Percentiles rank a stretch among this genome's conserved stretches.
Conservation (phyloP, 2,888 invertebrate genomes). For the Meteorus colon region DNA sequence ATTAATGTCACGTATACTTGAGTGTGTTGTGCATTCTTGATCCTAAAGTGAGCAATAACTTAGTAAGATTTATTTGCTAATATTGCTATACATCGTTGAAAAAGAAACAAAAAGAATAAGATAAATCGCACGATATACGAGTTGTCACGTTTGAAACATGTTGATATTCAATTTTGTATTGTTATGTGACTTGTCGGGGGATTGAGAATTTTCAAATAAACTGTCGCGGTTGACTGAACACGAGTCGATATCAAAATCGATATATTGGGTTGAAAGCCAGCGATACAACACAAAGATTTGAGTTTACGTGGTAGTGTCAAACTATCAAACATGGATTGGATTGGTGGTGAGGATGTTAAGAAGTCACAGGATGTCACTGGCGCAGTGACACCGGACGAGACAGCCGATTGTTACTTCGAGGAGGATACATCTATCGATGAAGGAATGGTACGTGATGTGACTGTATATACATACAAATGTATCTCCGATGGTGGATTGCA, state of each 20-base stretch:
- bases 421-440: slow-evolving; percentile 69
- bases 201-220: background rate
- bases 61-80: background rate
- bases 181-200: background rate
- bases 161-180: slow-evolving; percentile 14
- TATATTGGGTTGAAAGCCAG: background rate
- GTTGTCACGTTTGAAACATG: background rate
- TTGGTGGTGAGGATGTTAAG: slow-evolving; percentile 62
- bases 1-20: slow-evolving; percentile 9
- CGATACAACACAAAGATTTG: background rate
- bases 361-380: slow-evolving; percentile 60
- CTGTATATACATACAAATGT: slow-evolving; percentile 16
- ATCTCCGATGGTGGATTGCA: background rate
- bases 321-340: slow-evolving; percentile 64
- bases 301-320: background rate
- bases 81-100: background rate
- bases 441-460: slow-evolving; percentile 68
- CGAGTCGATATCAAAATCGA: background rate
- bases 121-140: background rate
- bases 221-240: too few relatives aligned
- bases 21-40: background rate
- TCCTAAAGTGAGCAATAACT: background rate
- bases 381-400: slow-evolving; percentile 63
- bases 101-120: background rate
- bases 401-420: slow-evolving; percentile 67